These are phyloP conservation scores for Microchrysa polita DNA, from an alignment of 2,888 invertebrate genomes.

Conservation along the genomic window DNA sequence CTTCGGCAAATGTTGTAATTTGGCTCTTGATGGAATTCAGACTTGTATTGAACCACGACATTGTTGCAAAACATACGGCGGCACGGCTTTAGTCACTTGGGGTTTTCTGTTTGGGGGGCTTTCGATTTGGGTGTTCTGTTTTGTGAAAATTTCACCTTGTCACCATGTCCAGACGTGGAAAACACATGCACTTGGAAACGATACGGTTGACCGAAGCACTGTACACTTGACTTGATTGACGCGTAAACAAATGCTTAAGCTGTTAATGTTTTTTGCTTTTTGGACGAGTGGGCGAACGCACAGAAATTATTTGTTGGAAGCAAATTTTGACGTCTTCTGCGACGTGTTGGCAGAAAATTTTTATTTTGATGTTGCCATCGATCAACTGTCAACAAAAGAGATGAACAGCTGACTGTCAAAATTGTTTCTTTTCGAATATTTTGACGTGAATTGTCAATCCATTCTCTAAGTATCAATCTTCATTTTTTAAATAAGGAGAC, in stretches of 20 bases:
- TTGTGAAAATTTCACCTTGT: slow-evolving; percentile 12
- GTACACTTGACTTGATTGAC: not conserved
- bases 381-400: not conserved
- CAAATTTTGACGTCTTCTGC: slow-evolving; percentile 34
- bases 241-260: slow-evolving; percentile 23
- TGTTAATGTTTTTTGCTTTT: slow-evolving; percentile 44
- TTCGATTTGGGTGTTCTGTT: not conserved
- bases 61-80: slow-evolving; percentile 55
- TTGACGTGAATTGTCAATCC: too few relatives aligned
- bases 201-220: not conserved
- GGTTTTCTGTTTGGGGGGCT: not conserved
- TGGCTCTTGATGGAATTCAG: slow-evolving; percentile 80
- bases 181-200: not conserved
- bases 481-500: too few relatives aligned
- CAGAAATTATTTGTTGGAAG: not conserved
- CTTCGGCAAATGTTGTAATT: slow-evolving; percentile 86
- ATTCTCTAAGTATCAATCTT: too few relatives aligned
- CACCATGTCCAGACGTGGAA: slow-evolving; percentile 15
- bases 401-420: slow-evolving; percentile 47
- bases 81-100: not conserved
- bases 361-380: slow-evolving; percentile 25
- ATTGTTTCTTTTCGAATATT: not conserved
- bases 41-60: slow-evolving; percentile 75
- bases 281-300: not conserved
- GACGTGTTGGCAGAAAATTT: slow-evolving; percentile 49